phyloP scores from a whole-genome alignment of 2,797 vertebrate genomes.

The Melanotaenia maccullochi region DNA sequence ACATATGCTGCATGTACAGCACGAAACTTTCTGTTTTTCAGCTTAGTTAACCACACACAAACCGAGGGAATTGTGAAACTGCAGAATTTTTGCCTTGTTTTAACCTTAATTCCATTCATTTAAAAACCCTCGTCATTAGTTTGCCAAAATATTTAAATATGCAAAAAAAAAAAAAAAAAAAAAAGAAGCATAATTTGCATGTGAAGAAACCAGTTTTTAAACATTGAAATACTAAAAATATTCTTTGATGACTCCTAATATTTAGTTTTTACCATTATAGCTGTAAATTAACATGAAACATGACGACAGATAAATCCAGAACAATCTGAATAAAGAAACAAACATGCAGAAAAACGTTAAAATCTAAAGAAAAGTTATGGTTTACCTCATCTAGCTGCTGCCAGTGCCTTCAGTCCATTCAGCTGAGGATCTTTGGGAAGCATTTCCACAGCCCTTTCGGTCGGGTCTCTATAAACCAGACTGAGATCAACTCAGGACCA shows the following conservation, averaged over 20 bases:
- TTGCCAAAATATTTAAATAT: not conserved
- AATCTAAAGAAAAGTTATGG: not conserved
- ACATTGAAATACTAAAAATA: not conserved
- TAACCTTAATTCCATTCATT: not conserved
- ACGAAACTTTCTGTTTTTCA: not conserved
- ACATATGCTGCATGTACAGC: not conserved
- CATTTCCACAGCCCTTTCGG: constrained; percentile 44
- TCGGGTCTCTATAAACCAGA: constrained; percentile 41
- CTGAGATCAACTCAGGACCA: constrained; percentile 42
- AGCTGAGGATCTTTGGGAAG: constrained; percentile 49
- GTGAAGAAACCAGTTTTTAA: not conserved
- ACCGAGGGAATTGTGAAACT: not conserved
- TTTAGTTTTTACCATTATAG: not conserved
- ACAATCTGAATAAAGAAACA: not conserved
- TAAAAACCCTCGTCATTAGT: not conserved
- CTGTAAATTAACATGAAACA: constrained; percentile 6
- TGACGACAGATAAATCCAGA: not conserved
- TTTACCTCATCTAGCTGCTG: constrained; percentile 66
- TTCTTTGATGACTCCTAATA: not conserved
- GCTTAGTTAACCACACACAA: constrained; percentile 12
- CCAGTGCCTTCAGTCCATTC: constrained; percentile 43
- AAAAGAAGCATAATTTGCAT: not conserved
- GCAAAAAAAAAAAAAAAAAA: constrained; percentile 21
- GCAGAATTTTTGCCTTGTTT: not conserved
- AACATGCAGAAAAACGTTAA: not conserved